These are phyloP conservation scores for Chymomyza caudatula DNA, from an alignment of 2,888 invertebrate species.

Conservation along the genomic window DNA sequence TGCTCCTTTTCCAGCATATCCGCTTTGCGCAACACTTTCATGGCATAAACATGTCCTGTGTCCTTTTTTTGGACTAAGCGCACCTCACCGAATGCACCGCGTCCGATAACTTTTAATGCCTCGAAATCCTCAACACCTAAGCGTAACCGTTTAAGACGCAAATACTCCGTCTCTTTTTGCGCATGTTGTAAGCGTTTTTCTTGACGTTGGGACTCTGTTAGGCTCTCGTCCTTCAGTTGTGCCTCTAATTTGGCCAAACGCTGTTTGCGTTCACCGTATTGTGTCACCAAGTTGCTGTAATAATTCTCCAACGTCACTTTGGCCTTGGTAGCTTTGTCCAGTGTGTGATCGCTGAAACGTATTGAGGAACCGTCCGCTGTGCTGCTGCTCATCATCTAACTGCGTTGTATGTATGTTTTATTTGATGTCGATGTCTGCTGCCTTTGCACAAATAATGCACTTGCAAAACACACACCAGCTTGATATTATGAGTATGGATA, in stretches of 20 bases:
- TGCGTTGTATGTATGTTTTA: conserved; percentile 10
- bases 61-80: conserved; percentile 99
- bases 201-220: conserved; percentile 95
- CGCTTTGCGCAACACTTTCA: conserved; percentile 99
- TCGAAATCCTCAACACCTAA: conserved; percentile 99
- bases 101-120: conserved; percentile 95
- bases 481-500: conserved; percentile 5
- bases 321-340: conserved; percentile 99
- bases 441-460: conserved; percentile 51
- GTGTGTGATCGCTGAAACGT: conserved; percentile 97
- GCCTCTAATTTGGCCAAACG: conserved; percentile 96
- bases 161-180: conserved; percentile 98
- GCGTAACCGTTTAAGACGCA: conserved; percentile 95
- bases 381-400: conserved; percentile 68
- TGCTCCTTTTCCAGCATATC: conserved; percentile 99
- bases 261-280: conserved; percentile 98
- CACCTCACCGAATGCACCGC: conserved; percentile 96
- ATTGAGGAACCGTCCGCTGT: conserved; percentile 80
- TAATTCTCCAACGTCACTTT: conserved; percentile 99
- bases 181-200: conserved; percentile 93
- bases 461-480: conserved; percentile 53
- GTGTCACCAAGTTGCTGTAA: conserved; percentile 98
- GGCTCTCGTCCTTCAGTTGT: conserved; percentile 95
- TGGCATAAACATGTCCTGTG: conserved; percentile 99
- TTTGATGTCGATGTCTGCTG: conserved; percentile 29